Evolutionary conservation across 1,140 invertebrate genomes (phyloP).

Genomic region (Drosophila kepulauana): DNA sequence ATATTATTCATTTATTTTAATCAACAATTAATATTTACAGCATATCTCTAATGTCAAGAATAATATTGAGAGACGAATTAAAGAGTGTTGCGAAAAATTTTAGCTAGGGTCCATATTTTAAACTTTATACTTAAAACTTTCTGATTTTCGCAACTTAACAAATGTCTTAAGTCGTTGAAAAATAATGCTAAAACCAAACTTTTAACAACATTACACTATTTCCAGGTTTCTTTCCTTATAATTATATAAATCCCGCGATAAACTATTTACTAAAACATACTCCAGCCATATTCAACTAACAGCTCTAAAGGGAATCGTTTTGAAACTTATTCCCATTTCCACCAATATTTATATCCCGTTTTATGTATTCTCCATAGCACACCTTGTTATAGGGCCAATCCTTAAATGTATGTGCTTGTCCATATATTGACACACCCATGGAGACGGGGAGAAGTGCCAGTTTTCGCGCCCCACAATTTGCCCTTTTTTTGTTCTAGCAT

Average conservation of each 20-base stretch:
- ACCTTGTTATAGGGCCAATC: slow-evolving; percentile 80
- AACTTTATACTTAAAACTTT: no score
- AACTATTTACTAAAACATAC: background rate
- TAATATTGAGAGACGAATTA: no score
- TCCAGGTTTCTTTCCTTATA: background rate
- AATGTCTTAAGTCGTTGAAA: no score
- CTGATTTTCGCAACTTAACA: no score
- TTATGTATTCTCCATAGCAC: slow-evolving; percentile 66
- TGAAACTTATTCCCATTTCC: slow-evolving; percentile 20
- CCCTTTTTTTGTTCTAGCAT: slow-evolving; percentile 55
- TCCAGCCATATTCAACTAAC: slow-evolving; percentile 1
- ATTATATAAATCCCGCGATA: background rate
- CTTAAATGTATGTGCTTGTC: slow-evolving; percentile 56
- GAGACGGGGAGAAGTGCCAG: slow-evolving; percentile 48
- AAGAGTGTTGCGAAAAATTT: no score
- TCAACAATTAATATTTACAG: background rate
- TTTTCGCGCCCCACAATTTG: slow-evolving; percentile 75
- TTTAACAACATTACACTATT: background rate
- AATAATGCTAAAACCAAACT: no score
- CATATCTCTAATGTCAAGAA: no score
- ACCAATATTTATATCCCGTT: slow-evolving; percentile 48
- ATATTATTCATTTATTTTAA: background rate
- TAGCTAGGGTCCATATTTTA: no score
- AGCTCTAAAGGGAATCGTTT: slow-evolving; percentile 15
- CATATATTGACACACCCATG: slow-evolving; percentile 47